Conservation (phyloP, 53 echinoderm and acorn worm genomes). For the Antedon mediterranea region DNA sequence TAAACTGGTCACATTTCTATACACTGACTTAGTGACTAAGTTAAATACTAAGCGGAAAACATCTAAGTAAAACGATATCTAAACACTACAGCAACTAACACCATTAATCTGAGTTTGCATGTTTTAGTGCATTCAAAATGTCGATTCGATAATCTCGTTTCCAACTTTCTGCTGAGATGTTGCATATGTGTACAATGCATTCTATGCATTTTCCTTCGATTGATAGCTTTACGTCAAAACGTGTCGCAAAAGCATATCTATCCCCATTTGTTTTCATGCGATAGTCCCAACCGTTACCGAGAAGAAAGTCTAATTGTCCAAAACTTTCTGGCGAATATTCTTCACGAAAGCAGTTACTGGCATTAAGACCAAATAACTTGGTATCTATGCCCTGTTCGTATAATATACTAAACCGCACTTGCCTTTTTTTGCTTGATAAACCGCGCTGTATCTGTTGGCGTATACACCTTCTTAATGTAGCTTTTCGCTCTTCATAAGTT, state of each 20-base stretch:
- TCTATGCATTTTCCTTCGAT: not conserved
- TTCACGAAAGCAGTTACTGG: not conserved
- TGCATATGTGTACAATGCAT: not conserved
- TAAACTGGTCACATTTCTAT: no score
- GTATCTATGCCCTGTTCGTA: slow-evolving; percentile 8
- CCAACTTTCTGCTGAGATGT: not conserved
- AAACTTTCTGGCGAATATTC: slow-evolving; percentile 12
- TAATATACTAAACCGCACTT: not conserved
- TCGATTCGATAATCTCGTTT: slow-evolving; percentile 1
- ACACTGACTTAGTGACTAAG: no score
- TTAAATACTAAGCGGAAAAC: no score
- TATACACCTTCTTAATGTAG: not conserved
- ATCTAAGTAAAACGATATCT: no score
- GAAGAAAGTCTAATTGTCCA: not conserved
- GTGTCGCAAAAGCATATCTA: not conserved
- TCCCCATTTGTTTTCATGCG: not conserved
- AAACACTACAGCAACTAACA: no score
- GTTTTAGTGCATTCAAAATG: not conserved
- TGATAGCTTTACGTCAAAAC: not conserved
- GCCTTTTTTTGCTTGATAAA: slow-evolving; percentile 2
- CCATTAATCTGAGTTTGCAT: no score
- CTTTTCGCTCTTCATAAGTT: not conserved
- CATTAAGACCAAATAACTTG: not conserved
- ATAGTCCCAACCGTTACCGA: slow-evolving; percentile 8
- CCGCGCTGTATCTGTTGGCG: not conserved